Evolutionary conservation across 2,113 vertebrate genomes (phyloP).

Genomic region (Ondatra zibethicus): DNA sequence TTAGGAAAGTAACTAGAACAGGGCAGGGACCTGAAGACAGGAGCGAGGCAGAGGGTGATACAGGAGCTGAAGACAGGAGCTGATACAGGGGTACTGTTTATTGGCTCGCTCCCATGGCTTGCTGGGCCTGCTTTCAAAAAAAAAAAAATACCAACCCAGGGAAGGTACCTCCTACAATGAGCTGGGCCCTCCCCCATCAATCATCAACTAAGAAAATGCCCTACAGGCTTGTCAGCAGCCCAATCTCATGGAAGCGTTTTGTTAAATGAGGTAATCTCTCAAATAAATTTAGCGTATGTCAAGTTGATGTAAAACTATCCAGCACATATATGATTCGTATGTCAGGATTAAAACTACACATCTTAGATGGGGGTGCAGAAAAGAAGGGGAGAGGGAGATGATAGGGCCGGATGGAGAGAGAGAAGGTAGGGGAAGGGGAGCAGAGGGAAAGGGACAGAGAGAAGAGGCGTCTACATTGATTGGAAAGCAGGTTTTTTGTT

Average conservation of each 20-base stretch:
- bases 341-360: background rate
- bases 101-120: background rate
- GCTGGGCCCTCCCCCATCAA: background rate
- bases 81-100: background rate
- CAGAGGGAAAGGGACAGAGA: background rate
- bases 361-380: background rate
- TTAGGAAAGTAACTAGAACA: background rate
- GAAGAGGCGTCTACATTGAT: accelerated
- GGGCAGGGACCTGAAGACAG: background rate
- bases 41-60: too few relatives aligned
- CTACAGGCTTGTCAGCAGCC: background rate
- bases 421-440: accelerated
- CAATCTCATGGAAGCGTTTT: background rate
- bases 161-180: too few relatives aligned
- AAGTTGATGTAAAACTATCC: background rate
- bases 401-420: background rate
- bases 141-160: background rate
- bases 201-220: background rate
- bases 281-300: background rate
- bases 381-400: too few relatives aligned
- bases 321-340: background rate
- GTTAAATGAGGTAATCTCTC: background rate
- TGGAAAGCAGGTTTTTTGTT: background rate
- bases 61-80: background rate
- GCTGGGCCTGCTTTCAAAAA: background rate